Conservation (phyloP, 30 jellyfish, hydroid and myxozoan species). For the Euphysa ruthae region DNA sequence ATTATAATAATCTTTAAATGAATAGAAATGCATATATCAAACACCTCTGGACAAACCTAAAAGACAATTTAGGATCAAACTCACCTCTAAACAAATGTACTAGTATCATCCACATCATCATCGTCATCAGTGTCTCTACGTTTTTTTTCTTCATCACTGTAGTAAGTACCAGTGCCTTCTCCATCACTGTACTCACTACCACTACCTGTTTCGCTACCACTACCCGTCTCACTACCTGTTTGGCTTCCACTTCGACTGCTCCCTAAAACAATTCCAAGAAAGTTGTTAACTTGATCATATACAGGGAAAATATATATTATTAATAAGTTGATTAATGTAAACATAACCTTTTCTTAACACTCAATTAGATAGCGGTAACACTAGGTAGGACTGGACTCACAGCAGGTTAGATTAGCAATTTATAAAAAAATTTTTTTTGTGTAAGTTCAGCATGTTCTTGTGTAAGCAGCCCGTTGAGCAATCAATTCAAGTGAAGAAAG, state of each 20-base stretch:
- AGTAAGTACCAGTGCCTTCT: constrained; percentile 22
- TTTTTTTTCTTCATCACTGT: constrained; percentile 37
- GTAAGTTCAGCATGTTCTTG: too few species aligned
- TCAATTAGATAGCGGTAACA: too few species aligned
- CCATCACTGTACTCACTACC: constrained; percentile 31
- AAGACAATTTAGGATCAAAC: not conserved
- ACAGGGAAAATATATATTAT: too few species aligned
- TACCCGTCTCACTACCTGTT: not conserved
- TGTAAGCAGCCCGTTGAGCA: too few species aligned
- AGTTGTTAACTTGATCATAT: too few species aligned
- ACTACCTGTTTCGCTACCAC: not conserved
- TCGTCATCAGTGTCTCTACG: constrained; percentile 60
- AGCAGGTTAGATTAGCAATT: too few species aligned
- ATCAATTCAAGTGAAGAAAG: too few species aligned
- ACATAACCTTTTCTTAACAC: not conserved
- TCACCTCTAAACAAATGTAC: constrained; percentile 75
- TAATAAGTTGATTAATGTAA: not conserved
- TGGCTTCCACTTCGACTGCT: constrained; percentile 9
- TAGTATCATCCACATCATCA: constrained; percentile 58
- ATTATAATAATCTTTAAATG: too few species aligned
- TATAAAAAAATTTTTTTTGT: too few species aligned
- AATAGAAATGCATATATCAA: too few species aligned
- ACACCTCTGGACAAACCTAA: not conserved
- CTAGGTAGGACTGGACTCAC: too few species aligned
- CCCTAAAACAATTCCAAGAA: too few species aligned